Conservation (phyloP, 2,113 vertebrate genomes). For the Phrynosoma platyrhinos region DNA sequence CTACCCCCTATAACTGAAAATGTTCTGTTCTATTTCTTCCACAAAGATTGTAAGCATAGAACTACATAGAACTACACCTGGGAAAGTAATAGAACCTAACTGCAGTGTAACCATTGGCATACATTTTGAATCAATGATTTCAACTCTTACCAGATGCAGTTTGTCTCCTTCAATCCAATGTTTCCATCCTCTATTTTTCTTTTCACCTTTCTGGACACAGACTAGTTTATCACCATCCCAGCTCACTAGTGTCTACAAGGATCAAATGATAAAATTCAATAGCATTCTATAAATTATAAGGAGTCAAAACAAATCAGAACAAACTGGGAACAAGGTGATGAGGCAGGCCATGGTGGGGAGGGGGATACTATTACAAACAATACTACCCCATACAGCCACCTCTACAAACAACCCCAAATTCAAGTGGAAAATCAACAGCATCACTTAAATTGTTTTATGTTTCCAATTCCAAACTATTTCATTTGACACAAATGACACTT, state of each 20-base stretch:
- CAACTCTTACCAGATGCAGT: conserved; percentile 87
- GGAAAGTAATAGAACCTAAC: background rate
- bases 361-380: background rate
- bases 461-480: conserved; percentile 31
- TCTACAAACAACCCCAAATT: background rate
- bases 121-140: background rate
- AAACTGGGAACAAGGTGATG: conserved; percentile 14
- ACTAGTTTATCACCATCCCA: conserved; percentile 93
- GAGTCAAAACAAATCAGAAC: conserved; percentile 1
- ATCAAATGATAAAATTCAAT: conserved; percentile 50
- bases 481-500: background rate
- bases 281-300: background rate
- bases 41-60: too few species aligned
- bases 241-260: conserved; percentile 83
- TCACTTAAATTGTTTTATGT: conserved; percentile 21
- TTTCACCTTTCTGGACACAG: conserved; percentile 94
- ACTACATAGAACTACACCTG: conserved; percentile 37
- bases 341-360: background rate
- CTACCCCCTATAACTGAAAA: too few species aligned
- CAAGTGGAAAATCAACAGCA: background rate
- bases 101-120: background rate
- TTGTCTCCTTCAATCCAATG: conserved; percentile 94
- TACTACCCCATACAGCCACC: too few species aligned
- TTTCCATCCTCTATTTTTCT: conserved; percentile 93
- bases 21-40: too few species aligned